Percentiles rank a stretch among this genome's conserved stretches.
Evolutionary conservation across 1,140 invertebrate species (phyloP).

Genomic region (Pachypeltis micranthus): DNA sequence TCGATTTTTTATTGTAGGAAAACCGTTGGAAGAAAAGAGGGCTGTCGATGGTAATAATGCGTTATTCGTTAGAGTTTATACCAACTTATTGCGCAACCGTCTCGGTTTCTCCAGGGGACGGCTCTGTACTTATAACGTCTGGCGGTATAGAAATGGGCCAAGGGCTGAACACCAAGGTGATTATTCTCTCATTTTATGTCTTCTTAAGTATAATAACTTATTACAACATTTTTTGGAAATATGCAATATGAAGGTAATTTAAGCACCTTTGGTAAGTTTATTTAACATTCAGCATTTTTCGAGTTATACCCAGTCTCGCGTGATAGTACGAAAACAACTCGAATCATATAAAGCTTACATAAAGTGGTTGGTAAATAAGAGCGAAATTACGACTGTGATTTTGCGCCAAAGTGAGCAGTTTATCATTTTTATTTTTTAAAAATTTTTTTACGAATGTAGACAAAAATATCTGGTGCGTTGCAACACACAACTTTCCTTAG

Average conservation of each 20-base stretch:
- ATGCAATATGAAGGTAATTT: too few relatives aligned
- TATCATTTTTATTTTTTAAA: too few relatives aligned
- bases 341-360: too few relatives aligned
- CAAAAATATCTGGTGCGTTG: too few relatives aligned
- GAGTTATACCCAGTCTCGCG: too few relatives aligned
- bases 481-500: too few relatives aligned
- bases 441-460: too few relatives aligned
- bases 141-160: slow-evolving; percentile 77
- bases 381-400: too few relatives aligned
- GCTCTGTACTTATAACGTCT: slow-evolving; percentile 61
- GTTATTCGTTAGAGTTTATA: slow-evolving; percentile 47
- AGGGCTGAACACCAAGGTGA: slow-evolving; percentile 52
- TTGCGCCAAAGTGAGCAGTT: too few relatives aligned
- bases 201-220: background rate
- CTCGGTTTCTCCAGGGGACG: slow-evolving; percentile 61
- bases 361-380: too few relatives aligned
- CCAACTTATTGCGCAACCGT: slow-evolving; percentile 51
- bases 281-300: background rate
- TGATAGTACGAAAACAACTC: too few relatives aligned
- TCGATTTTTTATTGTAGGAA: slow-evolving; percentile 24
- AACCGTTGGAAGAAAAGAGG: slow-evolving; percentile 65
- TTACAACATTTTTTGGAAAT: too few relatives aligned
- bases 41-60: slow-evolving; percentile 51
- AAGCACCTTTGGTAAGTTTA: background rate
- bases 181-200: background rate